Conservation (phyloP, 2,888 invertebrate species). For the Carcina quercana region DNA sequence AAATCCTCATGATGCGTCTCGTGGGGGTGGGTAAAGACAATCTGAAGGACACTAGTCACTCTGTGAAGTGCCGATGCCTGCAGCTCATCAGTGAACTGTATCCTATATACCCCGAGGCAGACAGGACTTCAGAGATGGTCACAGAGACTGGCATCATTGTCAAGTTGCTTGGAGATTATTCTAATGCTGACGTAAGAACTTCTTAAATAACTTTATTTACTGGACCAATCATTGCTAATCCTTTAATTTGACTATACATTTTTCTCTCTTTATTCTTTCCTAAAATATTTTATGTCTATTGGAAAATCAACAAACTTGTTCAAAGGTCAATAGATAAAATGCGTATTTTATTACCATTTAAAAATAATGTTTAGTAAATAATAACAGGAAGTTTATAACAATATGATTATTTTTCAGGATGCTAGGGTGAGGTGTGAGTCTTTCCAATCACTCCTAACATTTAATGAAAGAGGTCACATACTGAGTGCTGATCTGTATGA, state of each 20-base stretch:
- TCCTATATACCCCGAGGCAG: slow-evolving; percentile 71
- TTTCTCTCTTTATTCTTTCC: too few relatives aligned
- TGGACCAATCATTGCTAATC: too few relatives aligned
- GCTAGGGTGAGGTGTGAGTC: slow-evolving; percentile 93
- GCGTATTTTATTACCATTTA: too few relatives aligned
- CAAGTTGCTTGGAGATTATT: slow-evolving; percentile 87
- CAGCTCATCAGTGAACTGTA: slow-evolving; percentile 85
- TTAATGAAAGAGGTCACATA: slow-evolving; percentile 87
- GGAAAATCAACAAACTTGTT: too few relatives aligned
- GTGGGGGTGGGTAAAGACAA: slow-evolving; percentile 80
- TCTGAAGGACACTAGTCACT: slow-evolving; percentile 83
- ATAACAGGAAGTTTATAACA: too few relatives aligned
- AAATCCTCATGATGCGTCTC: slow-evolving; percentile 75
- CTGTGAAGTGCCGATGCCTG: slow-evolving; percentile 86
- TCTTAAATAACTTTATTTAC: too few relatives aligned
- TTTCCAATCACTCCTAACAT: slow-evolving; percentile 87
- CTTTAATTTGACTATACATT: too few relatives aligned
- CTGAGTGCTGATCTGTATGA: slow-evolving; percentile 80
- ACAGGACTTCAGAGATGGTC: slow-evolving; percentile 57
- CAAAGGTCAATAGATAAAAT: too few relatives aligned
- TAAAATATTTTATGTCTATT: too few relatives aligned
- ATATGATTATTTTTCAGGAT: slow-evolving; percentile 82
- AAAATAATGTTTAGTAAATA: too few relatives aligned
- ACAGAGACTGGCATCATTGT: slow-evolving; percentile 77
- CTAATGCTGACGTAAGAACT: slow-evolving; percentile 80